Conservation (phyloP, 2,113 vertebrate species). For the Tympanuchus pallidicinctus region DNA sequence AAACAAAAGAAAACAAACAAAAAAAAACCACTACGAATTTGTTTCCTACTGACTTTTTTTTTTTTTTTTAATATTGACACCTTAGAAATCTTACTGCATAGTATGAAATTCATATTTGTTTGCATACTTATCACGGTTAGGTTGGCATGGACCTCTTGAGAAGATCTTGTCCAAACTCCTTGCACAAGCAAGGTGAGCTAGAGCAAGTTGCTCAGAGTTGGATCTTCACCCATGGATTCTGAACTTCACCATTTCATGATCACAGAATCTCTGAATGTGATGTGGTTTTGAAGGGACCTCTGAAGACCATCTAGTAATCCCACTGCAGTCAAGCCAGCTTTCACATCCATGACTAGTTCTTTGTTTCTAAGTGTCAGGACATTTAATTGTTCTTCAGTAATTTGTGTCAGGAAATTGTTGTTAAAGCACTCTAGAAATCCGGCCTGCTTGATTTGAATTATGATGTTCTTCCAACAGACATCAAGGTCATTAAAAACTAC, state of each 20-base stretch:
- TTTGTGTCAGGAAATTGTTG: not conserved
- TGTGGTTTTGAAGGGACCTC: not conserved
- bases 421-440: not conserved
- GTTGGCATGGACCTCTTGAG: not conserved
- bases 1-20: not conserved
- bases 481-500: not conserved
- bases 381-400: rapidly evolving
- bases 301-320: not conserved
- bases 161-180: not conserved
- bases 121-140: not conserved
- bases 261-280: not conserved
- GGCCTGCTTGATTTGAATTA: not conserved
- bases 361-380: not conserved
- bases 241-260: not conserved
- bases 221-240: not conserved
- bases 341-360: not conserved
- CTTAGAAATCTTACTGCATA: not conserved
- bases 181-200: not conserved
- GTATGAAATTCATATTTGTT: not conserved
- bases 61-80: not conserved
- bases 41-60: not conserved
- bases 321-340: not conserved
- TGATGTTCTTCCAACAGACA: not conserved
- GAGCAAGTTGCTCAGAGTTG: not conserved
- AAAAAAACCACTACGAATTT: not conserved